phyloP scores from a whole-genome alignment of 2,113 vertebrate genomes.

The Melanocharis versteri region DNA sequence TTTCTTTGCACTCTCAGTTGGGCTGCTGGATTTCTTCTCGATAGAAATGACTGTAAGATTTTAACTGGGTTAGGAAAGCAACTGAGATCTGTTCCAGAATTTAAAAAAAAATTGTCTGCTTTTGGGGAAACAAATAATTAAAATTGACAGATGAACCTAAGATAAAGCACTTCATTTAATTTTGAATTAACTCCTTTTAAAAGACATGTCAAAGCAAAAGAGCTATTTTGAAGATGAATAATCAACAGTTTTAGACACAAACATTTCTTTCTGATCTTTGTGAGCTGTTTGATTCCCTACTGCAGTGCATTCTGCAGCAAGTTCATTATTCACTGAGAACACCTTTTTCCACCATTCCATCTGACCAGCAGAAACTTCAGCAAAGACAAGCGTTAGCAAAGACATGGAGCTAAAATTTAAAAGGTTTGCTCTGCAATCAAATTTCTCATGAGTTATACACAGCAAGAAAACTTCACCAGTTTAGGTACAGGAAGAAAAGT shows the following conservation, averaged over 20 bases:
- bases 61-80: background rate
- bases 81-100: background rate
- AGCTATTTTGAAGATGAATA: background rate
- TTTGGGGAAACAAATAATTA: background rate
- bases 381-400: background rate
- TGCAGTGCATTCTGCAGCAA: background rate
- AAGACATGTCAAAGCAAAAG: background rate
- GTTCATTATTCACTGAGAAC: background rate
- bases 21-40: background rate
- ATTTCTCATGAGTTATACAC: background rate
- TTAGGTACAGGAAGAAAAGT: background rate
- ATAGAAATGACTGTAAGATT: background rate
- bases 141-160: background rate
- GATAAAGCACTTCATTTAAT: background rate
- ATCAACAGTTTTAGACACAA: background rate
- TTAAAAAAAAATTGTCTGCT: background rate
- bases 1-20: background rate
- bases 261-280: background rate
- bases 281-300: background rate
- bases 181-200: background rate
- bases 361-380: background rate
- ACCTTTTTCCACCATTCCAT: background rate
- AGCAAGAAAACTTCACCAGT: background rate
- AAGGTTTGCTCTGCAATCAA: background rate
- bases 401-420: background rate